These are phyloP conservation scores for Leucophora obtusa DNA, from an alignment of 2,888 invertebrate genomes.

Conservation along the genomic window DNA sequence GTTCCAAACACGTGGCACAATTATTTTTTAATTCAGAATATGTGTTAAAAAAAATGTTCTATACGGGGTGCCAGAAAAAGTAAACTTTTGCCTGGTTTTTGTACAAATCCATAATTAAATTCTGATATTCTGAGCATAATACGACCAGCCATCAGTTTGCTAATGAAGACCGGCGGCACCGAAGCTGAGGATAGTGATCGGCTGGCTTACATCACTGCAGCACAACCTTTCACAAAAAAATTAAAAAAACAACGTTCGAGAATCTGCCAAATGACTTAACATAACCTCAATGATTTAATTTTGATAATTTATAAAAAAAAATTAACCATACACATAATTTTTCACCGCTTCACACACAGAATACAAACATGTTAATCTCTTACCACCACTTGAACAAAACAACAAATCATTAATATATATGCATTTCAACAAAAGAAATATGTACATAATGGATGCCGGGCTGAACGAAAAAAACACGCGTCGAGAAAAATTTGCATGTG, in stretches of 20 bases:
- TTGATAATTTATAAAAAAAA: neutral
- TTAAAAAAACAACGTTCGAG: conserved; percentile 32
- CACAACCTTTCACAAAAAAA: neutral
- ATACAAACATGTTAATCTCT: neutral
- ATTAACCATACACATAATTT: neutral
- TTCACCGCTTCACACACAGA: neutral
- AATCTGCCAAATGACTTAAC: conserved; percentile 49
- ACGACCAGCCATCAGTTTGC: no score
- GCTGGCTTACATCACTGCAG: no score
- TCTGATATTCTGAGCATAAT: no score
- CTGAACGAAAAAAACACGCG: conserved; percentile 26
- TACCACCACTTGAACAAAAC: neutral
- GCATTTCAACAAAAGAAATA: conserved; percentile 17
- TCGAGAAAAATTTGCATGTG: neutral
- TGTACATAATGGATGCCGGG: conserved; percentile 41
- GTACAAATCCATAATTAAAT: no score
- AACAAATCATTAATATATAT: conserved; percentile 18
- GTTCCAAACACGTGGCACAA: no score
- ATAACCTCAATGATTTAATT: conserved; percentile 55
- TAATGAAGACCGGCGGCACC: no score
- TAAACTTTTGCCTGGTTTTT: no score
- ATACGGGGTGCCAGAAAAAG: no score
- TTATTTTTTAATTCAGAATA: no score
- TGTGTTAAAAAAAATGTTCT: no score
- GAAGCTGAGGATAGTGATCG: no score